These are phyloP conservation scores for Heteromurus nitidus DNA, from an alignment of 2,888 invertebrate species.

Conservation along the genomic window DNA sequence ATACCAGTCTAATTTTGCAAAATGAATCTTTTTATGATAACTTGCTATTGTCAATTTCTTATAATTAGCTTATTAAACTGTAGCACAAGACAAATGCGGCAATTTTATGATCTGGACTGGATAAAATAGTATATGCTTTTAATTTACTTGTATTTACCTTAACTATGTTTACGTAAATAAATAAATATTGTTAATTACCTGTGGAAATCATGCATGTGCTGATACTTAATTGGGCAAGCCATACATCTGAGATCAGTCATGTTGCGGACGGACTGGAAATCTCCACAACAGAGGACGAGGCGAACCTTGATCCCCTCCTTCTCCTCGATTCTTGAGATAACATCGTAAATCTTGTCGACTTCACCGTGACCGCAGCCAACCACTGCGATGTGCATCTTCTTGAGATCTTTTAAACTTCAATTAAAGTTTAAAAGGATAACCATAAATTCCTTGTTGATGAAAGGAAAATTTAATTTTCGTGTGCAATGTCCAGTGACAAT, in stretches of 20 bases:
- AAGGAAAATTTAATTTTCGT: background rate
- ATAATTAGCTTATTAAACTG: too few relatives aligned
- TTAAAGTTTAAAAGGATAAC: background rate
- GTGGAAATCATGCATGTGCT: slow-evolving; percentile 92
- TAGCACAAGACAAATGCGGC: too few relatives aligned
- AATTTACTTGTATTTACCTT: too few relatives aligned
- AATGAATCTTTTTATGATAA: too few relatives aligned
- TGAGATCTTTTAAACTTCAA: too few relatives aligned
- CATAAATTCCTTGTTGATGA: background rate
- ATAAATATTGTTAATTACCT: too few relatives aligned
- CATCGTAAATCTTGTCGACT: slow-evolving; percentile 94
- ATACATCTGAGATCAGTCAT: slow-evolving; percentile 90
- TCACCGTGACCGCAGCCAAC: slow-evolving; percentile 99
- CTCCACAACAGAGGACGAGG: slow-evolving; percentile 96
- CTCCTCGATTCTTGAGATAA: slow-evolving; percentile 85
- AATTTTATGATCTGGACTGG: too few relatives aligned
- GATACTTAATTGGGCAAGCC: slow-evolving; percentile 96
- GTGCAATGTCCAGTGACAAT: background rate
- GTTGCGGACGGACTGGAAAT: slow-evolving; percentile 97
- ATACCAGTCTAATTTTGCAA: background rate
- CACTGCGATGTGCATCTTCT: slow-evolving; percentile 93
- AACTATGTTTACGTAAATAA: too few relatives aligned
- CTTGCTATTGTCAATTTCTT: too few relatives aligned
- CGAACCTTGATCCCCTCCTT: slow-evolving; percentile 87
- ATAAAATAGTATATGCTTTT: too few relatives aligned